These are phyloP conservation scores for Amphimedon queenslandica DNA, from an alignment of 37 sponge, comb jelly and placozoan genomes.

Conservation along the genomic window DNA sequence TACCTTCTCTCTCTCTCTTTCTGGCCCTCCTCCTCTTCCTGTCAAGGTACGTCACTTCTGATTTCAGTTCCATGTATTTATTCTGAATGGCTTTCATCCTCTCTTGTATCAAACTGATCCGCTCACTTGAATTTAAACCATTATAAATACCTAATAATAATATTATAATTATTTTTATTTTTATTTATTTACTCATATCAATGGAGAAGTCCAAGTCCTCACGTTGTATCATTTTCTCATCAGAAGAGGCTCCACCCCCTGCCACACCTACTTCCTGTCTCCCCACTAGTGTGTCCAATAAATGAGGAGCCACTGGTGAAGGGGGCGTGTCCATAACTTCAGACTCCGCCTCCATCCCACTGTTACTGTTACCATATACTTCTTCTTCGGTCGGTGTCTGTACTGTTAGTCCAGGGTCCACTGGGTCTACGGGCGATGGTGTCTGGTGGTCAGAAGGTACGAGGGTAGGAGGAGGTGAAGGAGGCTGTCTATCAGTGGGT, in stretches of 20 bases:
- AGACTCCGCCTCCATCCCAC: neutral
- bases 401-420: too few relatives aligned
- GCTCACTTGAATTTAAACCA: constrained; percentile 33
- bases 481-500: neutral
- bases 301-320: too few relatives aligned
- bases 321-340: neutral
- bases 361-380: too few relatives aligned
- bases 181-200: neutral
- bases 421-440: too few relatives aligned
- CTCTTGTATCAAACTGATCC: constrained; percentile 45
- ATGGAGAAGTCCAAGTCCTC: constrained; percentile 3
- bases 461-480: neutral
- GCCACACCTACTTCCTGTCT: too few relatives aligned
- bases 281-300: too few relatives aligned
- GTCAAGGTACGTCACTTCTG: constrained; percentile 61
- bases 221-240: too few relatives aligned
- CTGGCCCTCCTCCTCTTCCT: constrained; percentile 57
- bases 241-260: too few relatives aligned
- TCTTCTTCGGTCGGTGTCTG: too few relatives aligned
- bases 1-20: constrained; percentile 62
- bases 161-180: neutral
- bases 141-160: neutral
- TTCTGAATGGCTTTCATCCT: constrained; percentile 41
- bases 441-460: too few relatives aligned
- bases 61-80: constrained; percentile 51